Evolutionary conservation across 1,140 invertebrate genomes (phyloP), one percentile per base, ranked within the genome.

Genomic region (Papilio xuthus): DNA sequence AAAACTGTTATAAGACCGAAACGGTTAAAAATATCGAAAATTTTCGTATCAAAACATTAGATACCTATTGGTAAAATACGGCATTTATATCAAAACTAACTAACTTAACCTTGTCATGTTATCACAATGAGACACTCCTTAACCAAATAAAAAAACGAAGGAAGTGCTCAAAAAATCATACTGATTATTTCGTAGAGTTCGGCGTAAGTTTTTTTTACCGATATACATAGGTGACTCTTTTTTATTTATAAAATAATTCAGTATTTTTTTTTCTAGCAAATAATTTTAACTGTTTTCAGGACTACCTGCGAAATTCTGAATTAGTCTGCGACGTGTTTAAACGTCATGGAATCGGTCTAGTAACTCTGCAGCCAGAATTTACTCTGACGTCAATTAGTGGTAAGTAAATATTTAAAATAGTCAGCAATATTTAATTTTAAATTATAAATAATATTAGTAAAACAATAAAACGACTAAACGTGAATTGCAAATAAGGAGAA

Each of bases 311-410:
- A 80, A 96, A 96, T 50, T 96, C 95, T 9, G 93, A 95, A 67
- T 93, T 95, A 56, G 95, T 97, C 0, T 96, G 95, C 41, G 94
- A 96, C 13, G 97, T 97, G 86, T 97, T 97, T 84, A 93, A 95
- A 41, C 94, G 96, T 73, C 96, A 97, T 87, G 97, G 97, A 4
- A 97, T 98, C 47, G 95, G 96, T 2, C 95, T 97, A 82, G 96
- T 97, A 10, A 97, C 97, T 0, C 95, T 97, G 83, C 97, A 97
- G 84, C 97, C 97, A 10, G 97, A 97, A 93, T 97, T 97, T 53
- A 81, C 81, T 9, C 82, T 91, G 0, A 72, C 86, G 2, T 79
- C 87, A n/a, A 78, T 88, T 13, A 80, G 81, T 80, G 91, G 91
- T 92, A 89, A 84, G 91, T 92, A 89, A 84, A 77, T 53, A 75